These are phyloP conservation scores for Bettongia penicillata DNA, from an alignment of 2,113 vertebrate species.

Conservation along the genomic window DNA sequence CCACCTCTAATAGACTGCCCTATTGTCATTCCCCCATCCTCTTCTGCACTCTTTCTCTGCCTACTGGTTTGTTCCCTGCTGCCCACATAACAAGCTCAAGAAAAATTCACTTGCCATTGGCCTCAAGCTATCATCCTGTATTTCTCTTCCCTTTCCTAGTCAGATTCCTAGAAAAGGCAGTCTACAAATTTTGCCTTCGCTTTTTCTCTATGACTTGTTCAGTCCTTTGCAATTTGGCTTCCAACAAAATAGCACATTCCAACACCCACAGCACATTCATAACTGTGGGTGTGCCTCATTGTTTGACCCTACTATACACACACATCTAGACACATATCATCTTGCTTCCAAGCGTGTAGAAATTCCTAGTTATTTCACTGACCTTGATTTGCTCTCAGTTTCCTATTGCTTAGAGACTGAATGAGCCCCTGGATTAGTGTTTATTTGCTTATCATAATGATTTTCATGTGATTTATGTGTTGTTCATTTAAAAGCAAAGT, in stretches of 20 bases:
- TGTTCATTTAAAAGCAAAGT: not conserved
- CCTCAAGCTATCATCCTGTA: not conserved
- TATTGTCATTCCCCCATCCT: not conserved
- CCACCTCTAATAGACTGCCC: not conserved
- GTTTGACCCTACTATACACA: not conserved
- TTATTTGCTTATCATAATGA: not conserved
- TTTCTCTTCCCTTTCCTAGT: not conserved
- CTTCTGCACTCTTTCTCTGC: not conserved
- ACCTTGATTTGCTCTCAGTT: not conserved
- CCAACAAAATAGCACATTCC: no score
- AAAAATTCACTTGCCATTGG: not conserved
- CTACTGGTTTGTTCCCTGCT: not conserved
- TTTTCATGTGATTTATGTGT: not conserved
- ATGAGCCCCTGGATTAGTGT: not conserved
- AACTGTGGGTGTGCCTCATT: not conserved
- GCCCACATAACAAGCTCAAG: not conserved
- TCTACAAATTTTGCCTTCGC: not conserved
- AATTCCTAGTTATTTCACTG: not conserved
- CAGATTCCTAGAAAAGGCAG: not conserved
- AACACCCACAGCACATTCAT: not conserved
- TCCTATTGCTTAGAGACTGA: not conserved
- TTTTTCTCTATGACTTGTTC: not conserved
- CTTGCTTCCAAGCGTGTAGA: not conserved
- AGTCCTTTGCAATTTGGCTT: not conserved
- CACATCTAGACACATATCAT: not conserved